Evolutionary conservation across 2,113 vertebrate species (phyloP).

Genomic region (Salvelinus namaycush): DNA sequence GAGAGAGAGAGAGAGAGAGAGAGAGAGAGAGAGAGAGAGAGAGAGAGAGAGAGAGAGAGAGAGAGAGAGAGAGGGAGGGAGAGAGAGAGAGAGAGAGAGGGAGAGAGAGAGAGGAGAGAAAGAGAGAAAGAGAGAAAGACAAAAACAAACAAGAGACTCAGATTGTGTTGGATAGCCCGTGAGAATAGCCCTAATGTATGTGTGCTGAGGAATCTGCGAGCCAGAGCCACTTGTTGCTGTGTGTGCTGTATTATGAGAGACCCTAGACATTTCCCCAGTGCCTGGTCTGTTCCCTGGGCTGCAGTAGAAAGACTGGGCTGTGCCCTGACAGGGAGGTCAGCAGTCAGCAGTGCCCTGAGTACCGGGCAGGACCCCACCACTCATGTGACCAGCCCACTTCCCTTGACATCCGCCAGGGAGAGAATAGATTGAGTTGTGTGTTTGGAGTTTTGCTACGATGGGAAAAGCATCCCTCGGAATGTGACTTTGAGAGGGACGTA

Average conservation of each 20-base stretch:
- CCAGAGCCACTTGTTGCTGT: conserved; percentile 22
- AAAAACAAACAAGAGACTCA: neutral
- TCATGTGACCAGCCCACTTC: conserved; percentile 73
- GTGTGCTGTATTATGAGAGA: conserved; percentile 23
- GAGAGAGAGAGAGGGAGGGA: neutral
- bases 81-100: neutral
- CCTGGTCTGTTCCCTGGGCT: conserved; percentile 37
- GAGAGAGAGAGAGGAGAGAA: neutral
- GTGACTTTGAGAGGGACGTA: conserved; percentile 64
- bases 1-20: too few relatives aligned
- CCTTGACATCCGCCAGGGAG: conserved; percentile 64
- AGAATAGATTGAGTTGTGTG: conserved; percentile 64
- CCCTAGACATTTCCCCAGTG: conserved; percentile 48
- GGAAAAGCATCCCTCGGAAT: conserved; percentile 76
- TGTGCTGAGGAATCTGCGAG: neutral
- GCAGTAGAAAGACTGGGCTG: conserved; percentile 54
- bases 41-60: neutral
- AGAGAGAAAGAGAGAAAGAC: neutral
- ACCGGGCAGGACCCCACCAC: conserved; percentile 60
- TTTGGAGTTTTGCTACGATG: conserved; percentile 63
- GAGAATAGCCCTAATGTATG: neutral
- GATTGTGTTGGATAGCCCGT: neutral
- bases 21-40: neutral
- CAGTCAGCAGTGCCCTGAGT: conserved; percentile 59
- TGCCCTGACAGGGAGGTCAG: conserved; percentile 42